Percentiles rank a stretch among this genome's conserved stretches.
These are phyloP conservation scores for Grammomys dolichurus DNA, from an alignment of 2,113 vertebrate species.

Conservation along the genomic window DNA sequence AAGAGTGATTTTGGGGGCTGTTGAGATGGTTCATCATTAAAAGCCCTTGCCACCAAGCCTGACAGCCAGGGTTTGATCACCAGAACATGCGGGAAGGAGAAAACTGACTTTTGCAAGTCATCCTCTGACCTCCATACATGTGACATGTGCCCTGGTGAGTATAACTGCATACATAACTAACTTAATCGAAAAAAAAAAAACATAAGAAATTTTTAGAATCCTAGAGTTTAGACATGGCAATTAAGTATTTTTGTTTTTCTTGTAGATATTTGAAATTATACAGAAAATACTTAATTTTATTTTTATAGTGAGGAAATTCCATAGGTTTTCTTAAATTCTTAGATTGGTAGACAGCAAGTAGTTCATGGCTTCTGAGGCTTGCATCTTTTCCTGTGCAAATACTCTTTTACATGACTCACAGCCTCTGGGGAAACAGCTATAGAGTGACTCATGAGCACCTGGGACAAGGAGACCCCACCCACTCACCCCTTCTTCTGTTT, in stretches of 20 bases:
- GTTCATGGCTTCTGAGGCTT: not conserved
- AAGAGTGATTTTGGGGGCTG: no score
- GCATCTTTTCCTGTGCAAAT: not conserved
- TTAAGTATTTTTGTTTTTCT: not conserved
- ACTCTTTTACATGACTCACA: not conserved
- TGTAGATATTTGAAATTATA: not conserved
- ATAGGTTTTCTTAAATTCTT: conserved; percentile 9
- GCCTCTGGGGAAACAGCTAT: not conserved
- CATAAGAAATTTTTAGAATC: not conserved
- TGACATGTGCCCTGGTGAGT: not conserved
- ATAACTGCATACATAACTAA: not conserved
- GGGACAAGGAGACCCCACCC: not conserved
- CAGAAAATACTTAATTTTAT: conserved; percentile 9
- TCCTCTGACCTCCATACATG: not conserved
- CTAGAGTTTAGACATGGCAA: not conserved
- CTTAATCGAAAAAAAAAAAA: not conserved
- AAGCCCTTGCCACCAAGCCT: not conserved
- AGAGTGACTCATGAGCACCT: not conserved
- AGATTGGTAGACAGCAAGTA: not conserved
- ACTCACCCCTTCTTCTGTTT: not conserved
- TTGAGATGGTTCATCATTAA: not conserved
- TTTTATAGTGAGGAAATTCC: not conserved
- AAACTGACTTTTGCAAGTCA: not conserved
- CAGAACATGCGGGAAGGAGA: not conserved
- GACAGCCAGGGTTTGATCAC: not conserved